phyloP scores from a whole-genome alignment of 2,113 vertebrate species.

The Pachypanchax playfairii region DNA sequence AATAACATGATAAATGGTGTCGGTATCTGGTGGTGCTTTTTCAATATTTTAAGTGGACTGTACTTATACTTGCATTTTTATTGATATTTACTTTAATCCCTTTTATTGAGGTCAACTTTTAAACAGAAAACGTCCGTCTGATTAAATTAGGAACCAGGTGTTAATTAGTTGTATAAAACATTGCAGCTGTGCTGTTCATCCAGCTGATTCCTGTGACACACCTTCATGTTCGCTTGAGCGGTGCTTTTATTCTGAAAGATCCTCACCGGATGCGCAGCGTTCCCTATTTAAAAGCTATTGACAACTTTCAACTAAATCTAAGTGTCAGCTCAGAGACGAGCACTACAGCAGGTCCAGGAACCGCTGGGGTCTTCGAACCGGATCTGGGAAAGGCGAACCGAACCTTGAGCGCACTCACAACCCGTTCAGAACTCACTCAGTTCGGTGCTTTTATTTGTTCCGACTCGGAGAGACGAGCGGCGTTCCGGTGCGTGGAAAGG shows the following conservation, averaged over 20 bases:
- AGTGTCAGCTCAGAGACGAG: slow-evolving; percentile 36
- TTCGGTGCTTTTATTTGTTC: background rate
- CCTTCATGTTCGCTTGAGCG: too few species aligned
- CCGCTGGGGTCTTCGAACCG: slow-evolving; percentile 1
- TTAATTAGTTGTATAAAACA: too few species aligned
- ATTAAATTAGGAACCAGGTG: too few species aligned
- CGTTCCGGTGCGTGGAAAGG: slow-evolving; percentile 13
- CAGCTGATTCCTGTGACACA: too few species aligned
- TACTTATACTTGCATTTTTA: too few species aligned
- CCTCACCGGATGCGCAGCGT: fast-evolving
- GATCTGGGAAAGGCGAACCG: background rate
- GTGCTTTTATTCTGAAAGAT: slow-evolving; percentile 33
- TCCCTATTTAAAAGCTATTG: fast-evolving
- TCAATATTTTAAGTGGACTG: too few species aligned
- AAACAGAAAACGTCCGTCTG: too few species aligned
- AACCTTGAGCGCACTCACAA: background rate
- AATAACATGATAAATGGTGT: too few species aligned
- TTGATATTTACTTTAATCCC: too few species aligned
- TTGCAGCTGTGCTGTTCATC: too few species aligned
- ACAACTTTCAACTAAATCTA: slow-evolving; percentile 26
- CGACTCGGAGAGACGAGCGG: slow-evolving; percentile 17
- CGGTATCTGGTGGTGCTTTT: too few species aligned
- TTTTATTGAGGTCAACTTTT: too few species aligned
- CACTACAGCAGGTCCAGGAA: slow-evolving; percentile 47
- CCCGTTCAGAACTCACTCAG: fast-evolving